Evolutionary conservation across 1,140 invertebrate species (phyloP), one percentile per base, ranked within the genome.

Genomic region (Drosophila ananassae): DNA sequence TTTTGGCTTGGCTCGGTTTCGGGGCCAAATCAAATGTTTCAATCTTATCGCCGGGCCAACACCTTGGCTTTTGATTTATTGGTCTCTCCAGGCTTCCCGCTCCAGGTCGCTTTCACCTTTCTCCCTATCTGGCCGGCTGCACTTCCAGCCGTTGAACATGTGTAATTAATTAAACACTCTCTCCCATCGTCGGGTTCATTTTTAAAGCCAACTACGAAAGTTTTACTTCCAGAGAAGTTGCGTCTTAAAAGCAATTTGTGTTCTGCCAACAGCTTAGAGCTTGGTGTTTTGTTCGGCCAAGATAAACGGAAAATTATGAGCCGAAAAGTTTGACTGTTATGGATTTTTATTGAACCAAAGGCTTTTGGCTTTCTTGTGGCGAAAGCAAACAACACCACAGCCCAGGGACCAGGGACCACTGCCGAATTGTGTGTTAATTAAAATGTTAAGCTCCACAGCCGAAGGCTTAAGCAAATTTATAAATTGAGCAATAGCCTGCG

Each of bases 51-150:
- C 44, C 32, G 34, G 64, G 44, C 64, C 41, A 68, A 77, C 62
- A 77, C 81, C 67, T 68, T 77, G 59, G 47, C 73, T 79, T 77
- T 77, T 84, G 59, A 76, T 76, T 76, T 76, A 84, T 73, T 68
- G 46, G 32, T 57, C 76, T 56, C 73, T 47, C 30, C 44, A 37
- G 55, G 44, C 3, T 12, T 25, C 22, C 34, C 22, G 39, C 37
- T 24, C 25, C 17, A 17, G 17, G 17, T 2, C 50, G n/a, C 17
- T 30, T 7, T 30, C 10, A 13, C 47, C 37, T 7, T 48, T 12
- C 28, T 21, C 41, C 21, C 50, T 37, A 39, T 54, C 32, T 60
- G 12, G 9, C 60, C 24, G 9, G 37, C 41, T 54, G 8, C 24
- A 12, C 24, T 12, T 13, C 24, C 60, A 25, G 17, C 52, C 37